Evolutionary conservation across 2,888 invertebrate genomes (phyloP), one percentile per base, ranked within the genome.

Genomic region (Rhingia campestris): DNA sequence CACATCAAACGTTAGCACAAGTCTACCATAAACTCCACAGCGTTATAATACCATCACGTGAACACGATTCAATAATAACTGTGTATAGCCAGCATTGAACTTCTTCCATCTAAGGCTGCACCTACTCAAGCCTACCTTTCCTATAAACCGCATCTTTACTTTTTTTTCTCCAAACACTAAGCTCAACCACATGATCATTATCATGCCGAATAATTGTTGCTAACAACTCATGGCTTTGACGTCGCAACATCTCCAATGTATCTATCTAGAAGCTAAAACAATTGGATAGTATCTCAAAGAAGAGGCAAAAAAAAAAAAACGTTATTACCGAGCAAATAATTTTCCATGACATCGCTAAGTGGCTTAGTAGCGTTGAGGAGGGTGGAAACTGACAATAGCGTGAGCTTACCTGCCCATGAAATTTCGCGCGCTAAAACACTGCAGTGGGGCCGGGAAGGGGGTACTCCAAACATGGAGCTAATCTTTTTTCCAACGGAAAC

Each of bases 401-500:
- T 82, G 81, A 64, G 73, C 73, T 73, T 79, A 82, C 73, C 69
- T 82, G 82, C 47, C 63, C 67, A 73, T 82, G 63, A 79, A 72
- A 63, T 47, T 45, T 72, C 35, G 56, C 41, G 54, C 61, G 6
- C 41, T 72, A 12, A 22, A 77, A 59, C 41, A 37, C 10, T 33
- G 10, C 9, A 41, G n/a, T 6, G 14, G 30, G 5, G 47, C 6
- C n/a, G 49, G 30, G 39, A 33, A 30, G n/a, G n/a, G 35, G 10
- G 35, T n/a, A 2, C 0, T 37, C 56, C 47, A 64, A 56, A 74
- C 64, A 74, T 64, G 47, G 33, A 59, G 51, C 59, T 75, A 59
- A 67, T 75, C 75, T 67, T 53, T 58, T 75, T 66, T 53, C 30
- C 59, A 66, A 66, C 74, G 74, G 74, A 37, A 66, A 74, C 49